A percentile compares a stretch with the other conserved stretches of the same genome.
These are phyloP conservation scores for Brachionus rotundiformis DNA, from an alignment of 1,140 invertebrate genomes.

Conservation along the genomic window DNA sequence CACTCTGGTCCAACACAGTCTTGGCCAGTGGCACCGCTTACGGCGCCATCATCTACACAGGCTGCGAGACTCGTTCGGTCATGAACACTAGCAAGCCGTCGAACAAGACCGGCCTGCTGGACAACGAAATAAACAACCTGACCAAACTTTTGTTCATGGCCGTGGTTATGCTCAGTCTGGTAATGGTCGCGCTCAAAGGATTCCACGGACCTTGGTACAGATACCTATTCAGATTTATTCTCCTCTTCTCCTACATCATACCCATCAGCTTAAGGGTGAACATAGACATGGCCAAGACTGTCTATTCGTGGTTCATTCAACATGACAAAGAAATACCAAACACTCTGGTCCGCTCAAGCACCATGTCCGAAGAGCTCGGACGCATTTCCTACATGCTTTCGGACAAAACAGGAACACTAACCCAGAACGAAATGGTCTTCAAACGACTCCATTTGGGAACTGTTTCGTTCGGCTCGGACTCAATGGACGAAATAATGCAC, in stretches of 20 bases:
- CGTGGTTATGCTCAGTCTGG: constrained; percentile 82
- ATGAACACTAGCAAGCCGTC: constrained; percentile 97
- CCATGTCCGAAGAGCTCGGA: constrained; percentile 96
- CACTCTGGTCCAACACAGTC: constrained; percentile 96
- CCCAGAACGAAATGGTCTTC: constrained; percentile 97
- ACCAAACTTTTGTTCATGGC: constrained; percentile 92
- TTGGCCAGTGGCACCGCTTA: constrained; percentile 87
- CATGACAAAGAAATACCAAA: constrained; percentile 86
- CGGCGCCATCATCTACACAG: constrained; percentile 94
- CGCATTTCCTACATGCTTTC: constrained; percentile 90
- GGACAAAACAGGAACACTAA: constrained; percentile 97
- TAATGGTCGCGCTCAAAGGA: constrained; percentile 89
- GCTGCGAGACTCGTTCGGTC: constrained; percentile 88
- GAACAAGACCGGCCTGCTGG: constrained; percentile 89
- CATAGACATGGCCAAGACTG: constrained; percentile 95
- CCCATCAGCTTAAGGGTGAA: constrained; percentile 96
- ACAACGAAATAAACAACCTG: constrained; percentile 90
- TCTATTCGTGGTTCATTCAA: constrained; percentile 95
- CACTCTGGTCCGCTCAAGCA: constrained; percentile 95
- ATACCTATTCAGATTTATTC: constrained; percentile 91
- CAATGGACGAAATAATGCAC: constrained; percentile 75
- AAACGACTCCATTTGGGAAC: constrained; percentile 89
- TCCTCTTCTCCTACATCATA: constrained; percentile 98
- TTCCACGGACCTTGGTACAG: constrained; percentile 93
- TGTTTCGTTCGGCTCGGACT: constrained; percentile 74